Conservation (phyloP, 2,113 vertebrate genomes). For the Gasterosteus nipponicus region DNA sequence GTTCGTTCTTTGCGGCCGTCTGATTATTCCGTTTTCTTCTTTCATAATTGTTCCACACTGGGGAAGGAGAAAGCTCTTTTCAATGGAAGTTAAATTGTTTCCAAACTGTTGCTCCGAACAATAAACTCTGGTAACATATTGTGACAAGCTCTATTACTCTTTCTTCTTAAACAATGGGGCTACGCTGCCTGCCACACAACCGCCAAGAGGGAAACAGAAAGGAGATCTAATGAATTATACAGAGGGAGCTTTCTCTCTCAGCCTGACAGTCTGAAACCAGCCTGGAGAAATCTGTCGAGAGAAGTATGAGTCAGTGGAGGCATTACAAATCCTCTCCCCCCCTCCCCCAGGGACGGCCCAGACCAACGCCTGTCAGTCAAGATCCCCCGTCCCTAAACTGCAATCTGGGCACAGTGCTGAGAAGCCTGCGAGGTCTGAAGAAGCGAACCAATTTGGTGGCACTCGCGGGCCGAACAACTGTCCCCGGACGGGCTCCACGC, state of each 20-base stretch:
- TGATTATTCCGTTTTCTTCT: constrained; percentile 23
- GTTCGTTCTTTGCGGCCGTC: constrained; percentile 39
- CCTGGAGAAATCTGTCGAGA: constrained; percentile 78
- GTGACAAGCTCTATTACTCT: constrained; percentile 75
- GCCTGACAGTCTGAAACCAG: constrained; percentile 74
- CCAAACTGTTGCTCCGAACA: constrained; percentile 71
- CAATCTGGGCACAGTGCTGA: constrained; percentile 77
- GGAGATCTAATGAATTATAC: constrained; percentile 80
- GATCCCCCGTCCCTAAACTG: constrained; percentile 68
- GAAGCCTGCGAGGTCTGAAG: constrained; percentile 74
- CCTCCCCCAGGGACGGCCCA: constrained; percentile 68
- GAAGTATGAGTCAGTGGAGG: constrained; percentile 78
- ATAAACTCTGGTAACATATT: constrained; percentile 73
- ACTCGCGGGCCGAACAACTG: constrained; percentile 53
- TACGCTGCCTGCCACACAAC: constrained; percentile 59
- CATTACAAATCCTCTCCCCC: constrained; percentile 74
- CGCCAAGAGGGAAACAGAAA: constrained; percentile 68
- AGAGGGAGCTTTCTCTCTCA: constrained; percentile 73
- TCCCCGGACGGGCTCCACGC: constrained; percentile 44
- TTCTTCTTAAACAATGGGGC: constrained; percentile 73
- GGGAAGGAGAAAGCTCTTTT: constrained; percentile 39
- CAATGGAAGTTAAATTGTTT: constrained; percentile 67
- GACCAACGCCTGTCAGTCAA: constrained; percentile 82
- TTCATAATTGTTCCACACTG: constrained; percentile 38
- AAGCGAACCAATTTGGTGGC: no score